Evolutionary conservation across 2,113 vertebrate genomes (phyloP), one percentile per base, ranked within the genome.

Genomic region (Podiceps cristatus): DNA sequence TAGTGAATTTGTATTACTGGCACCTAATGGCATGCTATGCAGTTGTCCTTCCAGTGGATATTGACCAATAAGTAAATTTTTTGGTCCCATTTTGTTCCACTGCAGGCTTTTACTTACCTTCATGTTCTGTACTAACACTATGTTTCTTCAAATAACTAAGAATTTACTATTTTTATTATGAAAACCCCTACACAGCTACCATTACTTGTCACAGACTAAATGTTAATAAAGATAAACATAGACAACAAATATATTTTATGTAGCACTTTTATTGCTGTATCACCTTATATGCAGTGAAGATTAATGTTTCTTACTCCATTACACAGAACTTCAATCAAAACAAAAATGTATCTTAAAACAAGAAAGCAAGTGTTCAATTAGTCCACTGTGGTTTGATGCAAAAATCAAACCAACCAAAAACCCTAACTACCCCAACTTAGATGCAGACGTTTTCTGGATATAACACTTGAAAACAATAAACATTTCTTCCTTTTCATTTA

Each of bases 381-480:
- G 2, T 45, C n/a, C 23, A 25, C n/a, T 50, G 8, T 9, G 25
- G 25, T 50, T 56, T 80, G 24, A 33, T 0, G 8, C 7, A 44
- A 80, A 78, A 56, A 27, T 9, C n/a, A 71, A 91, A 66, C 5
- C 18, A 77, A 40, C 4, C 4, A 63, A 75, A 82, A 22, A 1
- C 11, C 18, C 2, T 9, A 52, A 76, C 7, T 24, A 42, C 13
- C 2, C 35, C 33, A 67, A 31, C 4, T 44, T 42, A 35, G 4
- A 23, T 1, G 1, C 18, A 9, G 3, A 23, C 1, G 0, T 3
- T 18, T 80, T 91, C 24, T 23, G 4, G 7, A 62, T 58, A 23
- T 5, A 68, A 66, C 10, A 33, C 18, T 45, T 58, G 52, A 79
- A 33, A 84, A 58, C 23, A 67, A 24, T 13, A 86, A 84, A 8